Percentiles rank a stretch among this genome's conserved stretches.
These are phyloP conservation scores for Pteromalus puparum DNA, from an alignment of 1,140 invertebrate species.

Conservation along the genomic window DNA sequence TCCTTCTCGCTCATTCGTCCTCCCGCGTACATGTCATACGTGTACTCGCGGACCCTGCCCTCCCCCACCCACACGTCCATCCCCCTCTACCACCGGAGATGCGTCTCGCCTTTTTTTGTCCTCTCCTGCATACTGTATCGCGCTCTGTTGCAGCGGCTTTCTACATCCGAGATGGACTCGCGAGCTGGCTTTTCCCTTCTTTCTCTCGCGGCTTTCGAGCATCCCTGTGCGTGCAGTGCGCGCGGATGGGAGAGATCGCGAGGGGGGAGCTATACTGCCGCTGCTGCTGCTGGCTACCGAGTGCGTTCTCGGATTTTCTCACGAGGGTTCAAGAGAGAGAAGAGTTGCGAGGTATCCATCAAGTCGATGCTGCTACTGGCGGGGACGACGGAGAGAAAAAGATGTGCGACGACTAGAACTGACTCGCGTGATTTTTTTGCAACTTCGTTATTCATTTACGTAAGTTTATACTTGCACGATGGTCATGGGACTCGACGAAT, in stretches of 20 bases:
- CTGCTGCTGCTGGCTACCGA: slow-evolving; percentile 20
- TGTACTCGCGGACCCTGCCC: slow-evolving; percentile 52
- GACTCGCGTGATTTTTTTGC: no score
- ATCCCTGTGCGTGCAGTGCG: background rate
- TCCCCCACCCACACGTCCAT: slow-evolving; percentile 39
- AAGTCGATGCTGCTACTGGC: slow-evolving; percentile 61
- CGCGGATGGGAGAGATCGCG: background rate
- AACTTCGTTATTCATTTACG: no score
- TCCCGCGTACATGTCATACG: slow-evolving; percentile 38
- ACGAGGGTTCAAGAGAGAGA: slow-evolving; percentile 49
- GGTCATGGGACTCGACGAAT: no score
- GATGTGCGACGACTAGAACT: background rate
- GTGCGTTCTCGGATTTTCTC: slow-evolving; percentile 58
- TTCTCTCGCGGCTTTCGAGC: slow-evolving; percentile 37
- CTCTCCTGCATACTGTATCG: background rate
- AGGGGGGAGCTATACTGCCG: background rate
- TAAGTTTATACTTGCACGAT: no score
- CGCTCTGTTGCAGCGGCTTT: background rate
- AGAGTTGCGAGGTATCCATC: slow-evolving; percentile 58
- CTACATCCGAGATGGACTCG: background rate
- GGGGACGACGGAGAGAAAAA: background rate
- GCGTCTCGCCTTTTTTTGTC: background rate
- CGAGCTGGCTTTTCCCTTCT: slow-evolving; percentile 34
- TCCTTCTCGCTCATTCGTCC: slow-evolving; percentile 35
- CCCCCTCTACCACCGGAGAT: background rate